These are phyloP conservation scores for Ctenoplectra terminalis DNA, from an alignment of 1,140 invertebrate species.

Conservation along the genomic window DNA sequence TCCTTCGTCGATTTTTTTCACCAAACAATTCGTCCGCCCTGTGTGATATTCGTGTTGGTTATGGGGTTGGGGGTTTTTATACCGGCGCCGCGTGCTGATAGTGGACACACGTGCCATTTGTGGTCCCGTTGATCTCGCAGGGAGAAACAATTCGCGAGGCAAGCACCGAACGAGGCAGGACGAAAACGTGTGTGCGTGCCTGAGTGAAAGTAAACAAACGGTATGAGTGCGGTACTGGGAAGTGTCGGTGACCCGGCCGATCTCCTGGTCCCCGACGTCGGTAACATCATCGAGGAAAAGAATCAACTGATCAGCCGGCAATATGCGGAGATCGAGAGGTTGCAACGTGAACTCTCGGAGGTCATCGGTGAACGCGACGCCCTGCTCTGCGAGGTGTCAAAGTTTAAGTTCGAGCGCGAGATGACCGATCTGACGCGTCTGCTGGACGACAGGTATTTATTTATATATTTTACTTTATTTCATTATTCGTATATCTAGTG, in stretches of 20 bases:
- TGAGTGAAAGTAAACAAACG: conserved; percentile 74
- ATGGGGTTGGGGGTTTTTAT: conserved; percentile 48
- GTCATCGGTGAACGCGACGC: conserved; percentile 90
- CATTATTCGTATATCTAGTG: too few species aligned
- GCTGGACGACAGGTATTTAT: conserved; percentile 89
- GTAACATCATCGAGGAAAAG: conserved; percentile 78
- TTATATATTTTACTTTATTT: conserved; percentile 9
- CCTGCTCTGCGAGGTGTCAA: conserved; percentile 91
- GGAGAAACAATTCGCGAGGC: neutral
- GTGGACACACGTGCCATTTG: conserved; percentile 39
- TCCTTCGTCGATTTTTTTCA: conserved; percentile 25
- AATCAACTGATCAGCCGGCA: conserved; percentile 82
- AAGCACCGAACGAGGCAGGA: conserved; percentile 18
- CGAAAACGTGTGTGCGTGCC: conserved; percentile 32
- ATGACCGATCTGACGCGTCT: conserved; percentile 91
- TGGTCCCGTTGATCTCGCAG: conserved; percentile 12
- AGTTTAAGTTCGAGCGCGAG: conserved; percentile 92
- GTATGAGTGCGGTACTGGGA: conserved; percentile 70
- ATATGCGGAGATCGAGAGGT: conserved; percentile 89
- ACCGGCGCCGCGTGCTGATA: conserved; percentile 43
- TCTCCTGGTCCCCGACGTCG: conserved; percentile 73
- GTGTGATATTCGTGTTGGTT: conserved; percentile 46
- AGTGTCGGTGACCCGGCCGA: conserved; percentile 63
- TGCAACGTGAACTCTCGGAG: conserved; percentile 90
- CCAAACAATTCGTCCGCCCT: conserved; percentile 32